Evolutionary conservation across 2,113 vertebrate genomes (phyloP).

Genomic region (Petrocephalus microphthalmus): DNA sequence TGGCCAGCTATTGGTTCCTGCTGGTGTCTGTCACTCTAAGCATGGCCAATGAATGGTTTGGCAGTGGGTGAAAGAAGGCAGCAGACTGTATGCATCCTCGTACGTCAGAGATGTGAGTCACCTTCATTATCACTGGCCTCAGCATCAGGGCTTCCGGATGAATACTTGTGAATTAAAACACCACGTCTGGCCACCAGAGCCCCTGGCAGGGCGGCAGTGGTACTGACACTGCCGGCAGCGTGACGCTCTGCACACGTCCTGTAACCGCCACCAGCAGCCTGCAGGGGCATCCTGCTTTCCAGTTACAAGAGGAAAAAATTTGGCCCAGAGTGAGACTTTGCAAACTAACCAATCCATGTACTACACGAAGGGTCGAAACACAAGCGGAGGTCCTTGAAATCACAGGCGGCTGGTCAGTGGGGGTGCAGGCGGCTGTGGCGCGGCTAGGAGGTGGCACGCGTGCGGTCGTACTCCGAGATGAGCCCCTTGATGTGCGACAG

Average conservation of each 20-base stretch:
- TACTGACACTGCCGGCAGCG: background rate
- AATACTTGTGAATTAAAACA: background rate
- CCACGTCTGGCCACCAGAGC: background rate
- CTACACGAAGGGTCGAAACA: background rate
- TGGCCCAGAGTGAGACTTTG: background rate
- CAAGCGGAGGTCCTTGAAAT: background rate
- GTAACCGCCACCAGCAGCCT: background rate
- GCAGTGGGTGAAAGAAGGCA: background rate
- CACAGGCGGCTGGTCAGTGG: background rate
- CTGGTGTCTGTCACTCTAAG: background rate
- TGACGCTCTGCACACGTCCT: background rate
- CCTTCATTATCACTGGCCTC: background rate
- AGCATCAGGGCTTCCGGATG: background rate
- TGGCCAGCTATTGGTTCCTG: background rate
- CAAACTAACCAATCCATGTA: background rate
- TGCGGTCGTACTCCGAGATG: constrained; percentile 71
- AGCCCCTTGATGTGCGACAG: constrained; percentile 76
- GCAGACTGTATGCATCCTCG: background rate
- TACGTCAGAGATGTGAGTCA: background rate
- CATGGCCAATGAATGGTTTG: background rate
- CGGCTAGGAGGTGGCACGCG: constrained; percentile 50
- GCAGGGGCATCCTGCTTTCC: background rate
- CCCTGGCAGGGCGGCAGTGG: background rate
- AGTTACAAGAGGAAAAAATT: background rate
- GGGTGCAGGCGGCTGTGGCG: background rate